Conservation (phyloP, 2,888 invertebrate species). For the Ichneumon xanthorius region DNA sequence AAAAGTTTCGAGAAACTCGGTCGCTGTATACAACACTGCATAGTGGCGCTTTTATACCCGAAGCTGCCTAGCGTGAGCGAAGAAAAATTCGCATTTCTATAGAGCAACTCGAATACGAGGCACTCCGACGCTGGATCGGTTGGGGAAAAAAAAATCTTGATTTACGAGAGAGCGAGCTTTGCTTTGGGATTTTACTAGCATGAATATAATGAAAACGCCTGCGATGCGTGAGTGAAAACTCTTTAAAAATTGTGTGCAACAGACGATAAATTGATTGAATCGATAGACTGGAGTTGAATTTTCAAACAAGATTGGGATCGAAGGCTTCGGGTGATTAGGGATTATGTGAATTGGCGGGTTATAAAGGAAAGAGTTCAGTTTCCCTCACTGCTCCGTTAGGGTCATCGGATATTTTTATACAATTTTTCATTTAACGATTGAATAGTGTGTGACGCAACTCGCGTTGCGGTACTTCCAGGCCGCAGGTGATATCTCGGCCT, state of each 20-base stretch:
- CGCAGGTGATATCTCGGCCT: too few relatives aligned
- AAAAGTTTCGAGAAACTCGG: conserved; percentile 28
- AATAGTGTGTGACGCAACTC: too few relatives aligned
- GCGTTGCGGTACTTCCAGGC: too few relatives aligned
- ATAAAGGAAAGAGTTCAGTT: background rate
- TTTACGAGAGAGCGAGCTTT: conserved; percentile 16
- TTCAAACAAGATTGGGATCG: background rate
- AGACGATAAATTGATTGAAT: background rate
- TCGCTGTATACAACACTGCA: conserved; percentile 10
- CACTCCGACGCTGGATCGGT: background rate
- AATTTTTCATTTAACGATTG: too few relatives aligned
- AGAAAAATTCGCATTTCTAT: conserved; percentile 16
- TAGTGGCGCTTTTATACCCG: background rate
- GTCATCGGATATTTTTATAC: too few relatives aligned
- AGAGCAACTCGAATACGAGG: conserved; percentile 1
- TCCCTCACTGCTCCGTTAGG: too few relatives aligned
- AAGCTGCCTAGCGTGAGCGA: conserved; percentile 8
- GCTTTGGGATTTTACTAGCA: background rate
- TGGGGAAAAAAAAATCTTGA: conserved; percentile 17
- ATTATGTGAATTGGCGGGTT: background rate
- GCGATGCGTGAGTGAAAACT: background rate
- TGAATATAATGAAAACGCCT: background rate
- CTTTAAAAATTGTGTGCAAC: background rate
- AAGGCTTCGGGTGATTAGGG: background rate
- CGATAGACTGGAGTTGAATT: background rate